phyloP scores from a whole-genome alignment of 1,140 invertebrate species.

The Drosophila novamexicana region DNA sequence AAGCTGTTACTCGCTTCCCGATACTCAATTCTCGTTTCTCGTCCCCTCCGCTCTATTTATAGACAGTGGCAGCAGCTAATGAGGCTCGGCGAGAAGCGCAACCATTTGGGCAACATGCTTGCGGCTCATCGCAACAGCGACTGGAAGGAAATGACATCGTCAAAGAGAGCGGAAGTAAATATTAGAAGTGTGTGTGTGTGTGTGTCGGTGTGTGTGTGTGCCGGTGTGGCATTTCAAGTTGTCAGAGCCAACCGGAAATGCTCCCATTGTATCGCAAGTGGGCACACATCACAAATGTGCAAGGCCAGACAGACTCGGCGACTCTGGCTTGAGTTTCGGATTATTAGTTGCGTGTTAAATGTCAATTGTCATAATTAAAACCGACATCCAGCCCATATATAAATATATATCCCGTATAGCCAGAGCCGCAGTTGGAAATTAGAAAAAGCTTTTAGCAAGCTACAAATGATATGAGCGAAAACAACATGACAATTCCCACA shows the following conservation, averaged over 20 bases:
- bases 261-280: conserved; percentile 21
- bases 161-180: conserved; percentile 38
- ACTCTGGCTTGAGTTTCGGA: background rate
- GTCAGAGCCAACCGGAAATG: conserved; percentile 33
- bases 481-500: conserved; percentile 44
- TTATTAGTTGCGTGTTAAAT: conserved; percentile 71
- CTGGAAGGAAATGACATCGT: conserved; percentile 30
- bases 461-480: conserved; percentile 22
- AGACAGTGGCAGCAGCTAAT: conserved; percentile 28
- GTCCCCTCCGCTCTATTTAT: conserved; percentile 19
- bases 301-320: conserved; percentile 3
- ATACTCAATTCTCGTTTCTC: background rate
- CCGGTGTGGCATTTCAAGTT: conserved; percentile 7
- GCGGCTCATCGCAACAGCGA: background rate
- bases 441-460: conserved; percentile 70
- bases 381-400: conserved; percentile 42
- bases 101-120: conserved; percentile 30
- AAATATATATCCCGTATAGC: no score
- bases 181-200: conserved; percentile 13
- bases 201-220: background rate
- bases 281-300: conserved; percentile 25
- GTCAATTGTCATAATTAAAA: conserved; percentile 75
- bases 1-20: conserved; percentile 2
- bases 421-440: conserved; percentile 50
- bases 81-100: conserved; percentile 29